phyloP scores from a whole-genome alignment of 2,797 vertebrate species.

The Salarias fasciatus region DNA sequence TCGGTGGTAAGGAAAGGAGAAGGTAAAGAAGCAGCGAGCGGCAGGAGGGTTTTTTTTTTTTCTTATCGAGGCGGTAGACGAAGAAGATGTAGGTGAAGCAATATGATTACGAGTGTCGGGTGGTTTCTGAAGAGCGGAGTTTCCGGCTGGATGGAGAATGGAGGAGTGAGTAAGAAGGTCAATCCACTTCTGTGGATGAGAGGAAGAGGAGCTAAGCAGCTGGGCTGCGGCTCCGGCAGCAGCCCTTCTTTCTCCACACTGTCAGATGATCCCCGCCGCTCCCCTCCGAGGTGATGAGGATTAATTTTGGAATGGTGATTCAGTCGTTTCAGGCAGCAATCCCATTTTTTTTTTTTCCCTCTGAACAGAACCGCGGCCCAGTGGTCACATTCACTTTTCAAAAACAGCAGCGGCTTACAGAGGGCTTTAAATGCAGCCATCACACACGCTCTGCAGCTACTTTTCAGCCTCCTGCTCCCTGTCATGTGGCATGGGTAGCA shows the following conservation, averaged over 20 bases:
- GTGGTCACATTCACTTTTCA: slow-evolving; percentile 20
- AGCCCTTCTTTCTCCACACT: slow-evolving; percentile 22
- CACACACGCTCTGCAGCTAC: not conserved
- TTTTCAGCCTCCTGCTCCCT: no score
- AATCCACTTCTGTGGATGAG: slow-evolving; percentile 47
- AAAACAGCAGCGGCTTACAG: slow-evolving; percentile 6
- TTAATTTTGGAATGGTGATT: slow-evolving; percentile 36
- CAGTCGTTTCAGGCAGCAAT: slow-evolving; percentile 12
- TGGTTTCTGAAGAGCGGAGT: slow-evolving; percentile 33
- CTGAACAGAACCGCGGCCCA: not conserved
- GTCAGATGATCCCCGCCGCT: slow-evolving; percentile 32
- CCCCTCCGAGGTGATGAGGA: slow-evolving; percentile 39
- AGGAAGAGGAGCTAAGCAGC: slow-evolving; percentile 15
- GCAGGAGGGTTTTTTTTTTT: no score
- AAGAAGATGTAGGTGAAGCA: slow-evolving; percentile 29
- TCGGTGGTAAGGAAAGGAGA: no score
- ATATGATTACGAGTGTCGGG: slow-evolving; percentile 22
- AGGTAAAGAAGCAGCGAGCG: no score
- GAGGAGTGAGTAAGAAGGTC: slow-evolving; percentile 35
- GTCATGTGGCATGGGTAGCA: no score
- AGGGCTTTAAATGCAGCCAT: slow-evolving; percentile 17
- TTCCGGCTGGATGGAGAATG: slow-evolving; percentile 21
- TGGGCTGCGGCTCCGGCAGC: not conserved
- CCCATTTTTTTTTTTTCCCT: slow-evolving; percentile 5
- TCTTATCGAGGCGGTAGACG: not conserved